phyloP scores from a whole-genome alignment of 2,113 vertebrate species.

The Trogon melanurus region DNA sequence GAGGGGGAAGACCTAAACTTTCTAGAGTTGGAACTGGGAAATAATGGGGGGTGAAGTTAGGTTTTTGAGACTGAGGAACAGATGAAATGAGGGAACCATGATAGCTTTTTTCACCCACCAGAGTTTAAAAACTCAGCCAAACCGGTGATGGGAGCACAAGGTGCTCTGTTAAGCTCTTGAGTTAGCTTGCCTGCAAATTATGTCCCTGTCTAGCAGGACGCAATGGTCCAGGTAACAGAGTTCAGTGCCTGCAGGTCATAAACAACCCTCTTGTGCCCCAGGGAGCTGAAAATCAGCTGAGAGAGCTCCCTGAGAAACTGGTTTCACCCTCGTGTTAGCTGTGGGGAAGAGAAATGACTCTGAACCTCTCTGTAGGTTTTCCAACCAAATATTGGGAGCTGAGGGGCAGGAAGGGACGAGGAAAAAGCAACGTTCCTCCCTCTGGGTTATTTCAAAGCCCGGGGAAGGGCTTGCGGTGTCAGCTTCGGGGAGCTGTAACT shows the following conservation, averaged over 20 bases:
- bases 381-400: neutral
- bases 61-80: neutral
- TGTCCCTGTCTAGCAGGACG: neutral
- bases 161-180: neutral
- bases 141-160: neutral
- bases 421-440: neutral
- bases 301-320: neutral
- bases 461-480: neutral
- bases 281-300: neutral
- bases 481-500: neutral
- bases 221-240: neutral
- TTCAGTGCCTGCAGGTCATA: neutral
- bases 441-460: accelerated
- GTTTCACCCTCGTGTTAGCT: neutral
- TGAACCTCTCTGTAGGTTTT: neutral
- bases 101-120: neutral
- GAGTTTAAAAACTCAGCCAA: neutral
- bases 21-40: neutral
- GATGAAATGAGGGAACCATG: neutral
- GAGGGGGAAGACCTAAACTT: neutral
- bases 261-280: neutral
- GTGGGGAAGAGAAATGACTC: neutral
- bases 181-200: neutral
- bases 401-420: neutral
- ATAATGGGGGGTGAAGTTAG: too few relatives aligned